A percentile compares a stretch with the other conserved stretches of the same genome.
phyloP scores from a whole-genome alignment of 1,140 invertebrate genomes.

The Semibalanus balanoides region DNA sequence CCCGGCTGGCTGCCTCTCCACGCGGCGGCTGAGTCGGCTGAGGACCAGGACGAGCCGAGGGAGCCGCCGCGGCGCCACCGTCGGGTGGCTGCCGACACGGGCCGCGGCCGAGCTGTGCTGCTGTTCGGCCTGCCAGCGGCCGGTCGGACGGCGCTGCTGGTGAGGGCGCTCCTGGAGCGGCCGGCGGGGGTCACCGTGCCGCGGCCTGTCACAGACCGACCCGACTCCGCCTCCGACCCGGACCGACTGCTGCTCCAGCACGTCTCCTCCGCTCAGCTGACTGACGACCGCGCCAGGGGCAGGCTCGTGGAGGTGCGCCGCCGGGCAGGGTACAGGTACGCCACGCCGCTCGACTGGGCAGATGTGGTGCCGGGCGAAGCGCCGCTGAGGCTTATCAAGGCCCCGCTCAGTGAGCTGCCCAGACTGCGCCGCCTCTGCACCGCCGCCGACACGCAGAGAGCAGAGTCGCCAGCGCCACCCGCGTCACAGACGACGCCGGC shows the following conservation, averaged over 20 bases:
- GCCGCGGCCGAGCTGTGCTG: neutral
- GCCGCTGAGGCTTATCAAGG: neutral
- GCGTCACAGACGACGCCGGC: too few species aligned
- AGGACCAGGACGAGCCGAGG: neutral
- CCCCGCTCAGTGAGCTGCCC: neutral
- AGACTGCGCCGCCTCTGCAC: neutral
- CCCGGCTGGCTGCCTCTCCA: neutral
- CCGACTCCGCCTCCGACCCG: neutral
- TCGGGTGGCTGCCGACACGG: neutral
- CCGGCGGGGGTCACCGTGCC: neutral
- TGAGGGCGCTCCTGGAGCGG: neutral
- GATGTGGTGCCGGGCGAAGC: too few species aligned
- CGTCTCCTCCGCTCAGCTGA: neutral
- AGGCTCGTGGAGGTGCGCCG: neutral
- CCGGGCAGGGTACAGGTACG: neutral
- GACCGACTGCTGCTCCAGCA: neutral
- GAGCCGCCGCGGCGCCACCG: too few species aligned
- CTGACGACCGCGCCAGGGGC: too few species aligned
- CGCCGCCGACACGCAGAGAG: too few species aligned
- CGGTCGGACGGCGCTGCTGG: neutral
- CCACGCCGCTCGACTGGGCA: neutral
- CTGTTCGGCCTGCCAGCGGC: neutral
- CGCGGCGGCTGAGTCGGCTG: too few species aligned
- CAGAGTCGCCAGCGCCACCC: too few species aligned
- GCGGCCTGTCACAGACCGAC: neutral